Evolutionary conservation across 2,113 vertebrate species (phyloP).

Genomic region (Silurus asotus): DNA sequence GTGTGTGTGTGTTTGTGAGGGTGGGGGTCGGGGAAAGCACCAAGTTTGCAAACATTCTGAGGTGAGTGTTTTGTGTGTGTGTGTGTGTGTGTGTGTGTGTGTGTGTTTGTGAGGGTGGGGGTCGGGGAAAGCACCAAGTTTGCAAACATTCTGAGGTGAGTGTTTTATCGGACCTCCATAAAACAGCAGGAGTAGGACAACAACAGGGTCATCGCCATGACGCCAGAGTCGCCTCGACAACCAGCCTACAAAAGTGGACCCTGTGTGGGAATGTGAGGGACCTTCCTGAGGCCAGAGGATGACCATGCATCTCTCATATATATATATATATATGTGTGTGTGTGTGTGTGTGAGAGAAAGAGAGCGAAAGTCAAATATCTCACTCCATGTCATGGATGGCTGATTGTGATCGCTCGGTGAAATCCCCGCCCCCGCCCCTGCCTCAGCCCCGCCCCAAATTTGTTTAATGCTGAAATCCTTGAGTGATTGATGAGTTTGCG

Average conservation of each 20-base stretch:
- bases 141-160: slow-evolving; percentile 23
- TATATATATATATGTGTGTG: slow-evolving; percentile 25
- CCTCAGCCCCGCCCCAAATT: slow-evolving; percentile 18
- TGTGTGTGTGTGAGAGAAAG: slow-evolving; percentile 16
- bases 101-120: neutral
- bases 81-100: slow-evolving; percentile 1
- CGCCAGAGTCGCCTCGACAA: slow-evolving; percentile 56
- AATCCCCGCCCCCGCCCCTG: slow-evolving; percentile 13
- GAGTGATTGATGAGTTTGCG: slow-evolving; percentile 51
- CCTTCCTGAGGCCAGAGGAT: slow-evolving; percentile 29
- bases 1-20: neutral
- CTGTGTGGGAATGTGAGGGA: slow-evolving; percentile 53
- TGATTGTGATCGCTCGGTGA: slow-evolving; percentile 25
- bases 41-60: too few relatives aligned
- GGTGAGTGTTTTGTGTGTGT: too few relatives aligned
- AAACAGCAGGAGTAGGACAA: slow-evolving; percentile 47
- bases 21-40: too few relatives aligned
- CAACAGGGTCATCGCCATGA: slow-evolving; percentile 50
- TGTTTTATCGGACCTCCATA: slow-evolving; percentile 45
- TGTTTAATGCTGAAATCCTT: slow-evolving; percentile 32
- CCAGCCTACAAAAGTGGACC: slow-evolving; percentile 58
- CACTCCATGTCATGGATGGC: slow-evolving; percentile 42
- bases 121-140: neutral
- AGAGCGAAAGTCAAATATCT: slow-evolving; percentile 4
- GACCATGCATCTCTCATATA: slow-evolving; percentile 45